phyloP scores from a whole-genome alignment of 2,888 invertebrate species.

The Troides oblongomaculatus region DNA sequence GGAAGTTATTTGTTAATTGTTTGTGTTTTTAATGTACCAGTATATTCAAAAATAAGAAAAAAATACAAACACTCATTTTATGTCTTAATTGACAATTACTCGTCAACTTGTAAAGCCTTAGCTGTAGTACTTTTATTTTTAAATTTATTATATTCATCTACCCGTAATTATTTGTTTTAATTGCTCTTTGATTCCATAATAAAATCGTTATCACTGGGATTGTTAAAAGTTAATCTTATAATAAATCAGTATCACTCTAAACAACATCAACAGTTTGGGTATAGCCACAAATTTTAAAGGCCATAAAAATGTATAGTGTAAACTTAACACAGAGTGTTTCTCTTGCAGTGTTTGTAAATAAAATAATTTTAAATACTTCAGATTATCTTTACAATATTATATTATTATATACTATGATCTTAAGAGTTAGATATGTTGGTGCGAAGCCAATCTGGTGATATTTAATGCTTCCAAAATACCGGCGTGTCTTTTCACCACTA shows the following conservation, averaged over 20 bases:
- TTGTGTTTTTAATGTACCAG: too few species aligned
- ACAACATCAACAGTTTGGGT: not conserved
- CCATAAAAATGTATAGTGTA: not conserved
- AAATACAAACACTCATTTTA: too few species aligned
- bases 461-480: too few species aligned
- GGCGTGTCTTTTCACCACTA: too few species aligned
- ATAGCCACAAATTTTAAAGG: not conserved
- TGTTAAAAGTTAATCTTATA: not conserved
- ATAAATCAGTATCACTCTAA: slow-evolving; percentile 1
- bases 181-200: not conserved
- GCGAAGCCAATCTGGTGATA: too few species aligned
- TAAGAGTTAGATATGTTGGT: too few species aligned
- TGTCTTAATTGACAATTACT: not conserved
- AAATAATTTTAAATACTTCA: not conserved
- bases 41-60: not conserved
- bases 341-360: not conserved
- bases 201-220: not conserved
- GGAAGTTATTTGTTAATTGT: too few species aligned
- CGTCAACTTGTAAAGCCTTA: not conserved
- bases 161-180: too few species aligned
- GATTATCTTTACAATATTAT: too few species aligned
- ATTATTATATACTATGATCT: too few species aligned
- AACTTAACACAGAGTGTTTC: not conserved
- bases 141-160: not conserved
- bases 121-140: not conserved